Evolutionary conservation across 1,140 invertebrate species (phyloP), one percentile per base, ranked within the genome.

Genomic region (Eurosta solidaginis): DNA sequence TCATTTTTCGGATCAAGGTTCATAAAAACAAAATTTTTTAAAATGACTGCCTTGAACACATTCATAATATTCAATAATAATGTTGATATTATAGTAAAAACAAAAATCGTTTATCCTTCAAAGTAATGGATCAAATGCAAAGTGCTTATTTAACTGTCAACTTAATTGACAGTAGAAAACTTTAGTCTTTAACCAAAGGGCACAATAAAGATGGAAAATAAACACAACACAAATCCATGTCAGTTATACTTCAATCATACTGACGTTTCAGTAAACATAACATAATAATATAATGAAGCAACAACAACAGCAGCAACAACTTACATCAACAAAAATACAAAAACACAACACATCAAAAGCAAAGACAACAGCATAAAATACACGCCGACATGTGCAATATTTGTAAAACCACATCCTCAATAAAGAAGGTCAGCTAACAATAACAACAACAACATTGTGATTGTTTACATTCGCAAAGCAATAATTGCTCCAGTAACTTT

Each of bases 201-300:
- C n/a, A 12, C 14, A 33, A 59, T 33, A 29, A 27, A 33, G 17
- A 17, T 29, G n/a, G 14, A 33, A 29, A 14, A 59, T 59, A 25
- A 59, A 33, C 54, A 59, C 29, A 59, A 27, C 33, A 36, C 59
- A 14, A 68, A 68, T 68, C 40, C 59, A 68, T 29, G 59, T 68
- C 59, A 68, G 59, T 68, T 29, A n/a, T 33, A 68, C 36, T 68
- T 68, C 59, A 42, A 68, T 36, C 59, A 68, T 68, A 20, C 33
- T 22, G 33, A 40, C 17, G 22, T 29, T 68, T 68, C n/a, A 22
- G 33, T 68, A 68, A 68, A 68, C 59, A 68, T 20, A 7, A 68
- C 33, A 42, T 22, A 52, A 52, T 52, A 52, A 22, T 10, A 33
- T 22, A 29, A 59, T 33, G 33, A 59, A 25, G 25, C 14, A 29